Evolutionary conservation across 2,113 vertebrate genomes (phyloP), one percentile per base, ranked within the genome.

Genomic region (Cygnus atratus): DNA sequence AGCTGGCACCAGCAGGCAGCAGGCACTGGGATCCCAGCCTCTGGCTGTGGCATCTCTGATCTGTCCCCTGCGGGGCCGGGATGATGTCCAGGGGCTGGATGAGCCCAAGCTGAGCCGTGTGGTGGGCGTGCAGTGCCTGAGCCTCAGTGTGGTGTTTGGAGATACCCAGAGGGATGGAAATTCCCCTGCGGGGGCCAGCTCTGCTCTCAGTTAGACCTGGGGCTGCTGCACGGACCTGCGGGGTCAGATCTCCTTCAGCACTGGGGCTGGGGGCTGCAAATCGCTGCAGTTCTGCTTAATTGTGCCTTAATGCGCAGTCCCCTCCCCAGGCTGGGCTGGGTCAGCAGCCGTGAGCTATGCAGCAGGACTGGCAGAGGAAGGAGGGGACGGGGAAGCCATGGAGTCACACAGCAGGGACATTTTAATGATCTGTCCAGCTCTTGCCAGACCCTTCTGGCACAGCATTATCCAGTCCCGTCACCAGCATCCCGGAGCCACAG

Each of bases 371-470:
- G 62, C 59, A 70, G 72, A 44, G 58, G 39, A 94, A 85, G 83
- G n/a, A 92, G 39, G 6, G 55, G 14, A 88, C 58, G 33, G 5
- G 9, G 17, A 3, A 90, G 19, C 39, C 67, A 61, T 0, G 3
- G n/a, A 14, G 48, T 83, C 74, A 91, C 43, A 88, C 62, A 81
- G 50, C 78, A 92, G 66, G 72, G 91, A 91, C 87, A 68, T 63
- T 98, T 98, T 98, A 98, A 97, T 97, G 72, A 92, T 54, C 54
- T 10, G 31, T 70, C 46, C 71, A 61, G 76, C 74, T 83, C 85
- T 81, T 48, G 35, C 57, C 68, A 92, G 52, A 57, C 25, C 19
- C 33, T 2, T 2, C 35, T 77, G 71, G 78, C 71, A 48, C 62
- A 80, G 66, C 33, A 16, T 11, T 25, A 22, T 73, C 81, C n/a